phyloP scores from a whole-genome alignment of 2,113 vertebrate species.

The Notothenia rossii region DNA sequence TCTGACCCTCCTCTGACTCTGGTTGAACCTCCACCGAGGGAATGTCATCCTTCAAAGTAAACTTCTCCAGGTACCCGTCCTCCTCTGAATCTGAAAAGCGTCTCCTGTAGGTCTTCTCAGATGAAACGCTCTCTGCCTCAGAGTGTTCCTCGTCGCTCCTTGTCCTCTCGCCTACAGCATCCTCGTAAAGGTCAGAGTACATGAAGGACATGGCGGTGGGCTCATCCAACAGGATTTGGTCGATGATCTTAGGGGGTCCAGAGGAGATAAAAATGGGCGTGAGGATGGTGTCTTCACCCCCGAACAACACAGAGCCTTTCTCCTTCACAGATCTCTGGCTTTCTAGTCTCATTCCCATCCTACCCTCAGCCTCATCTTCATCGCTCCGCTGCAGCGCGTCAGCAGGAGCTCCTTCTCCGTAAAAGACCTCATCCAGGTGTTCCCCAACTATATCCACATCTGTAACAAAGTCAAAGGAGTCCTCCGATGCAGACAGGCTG shows the following conservation, averaged over 20 bases:
- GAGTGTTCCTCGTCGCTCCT: slow-evolving; percentile 86
- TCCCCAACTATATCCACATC: slow-evolving; percentile 87
- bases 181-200: slow-evolving; percentile 93
- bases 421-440: slow-evolving; percentile 91
- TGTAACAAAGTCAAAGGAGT: slow-evolving; percentile 81
- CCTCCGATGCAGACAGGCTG: slow-evolving; percentile 67
- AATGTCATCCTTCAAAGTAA: slow-evolving; percentile 91
- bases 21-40: slow-evolving; percentile 68
- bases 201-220: slow-evolving; percentile 92
- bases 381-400: slow-evolving; percentile 53
- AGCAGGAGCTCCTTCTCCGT: slow-evolving; percentile 78
- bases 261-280: slow-evolving; percentile 88
- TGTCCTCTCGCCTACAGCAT: slow-evolving; percentile 85
- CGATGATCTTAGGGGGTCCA: slow-evolving; percentile 88
- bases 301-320: slow-evolving; percentile 88
- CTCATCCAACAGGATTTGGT: slow-evolving; percentile 90
- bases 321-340: slow-evolving; percentile 78
- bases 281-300: slow-evolving; percentile 86
- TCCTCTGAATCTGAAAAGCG: slow-evolving; percentile 90
- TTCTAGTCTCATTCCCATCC: slow-evolving; percentile 67
- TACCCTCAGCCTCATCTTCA: slow-evolving; percentile 49
- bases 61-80: slow-evolving; percentile 93
- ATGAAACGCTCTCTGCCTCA: slow-evolving; percentile 87
- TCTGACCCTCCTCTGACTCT: slow-evolving; percentile 59
- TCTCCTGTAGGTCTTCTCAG: slow-evolving; percentile 87